Base-by-base conservation (phyloP, 2,797 vertebrate genomes). In the Sylvia borin region DNA sequence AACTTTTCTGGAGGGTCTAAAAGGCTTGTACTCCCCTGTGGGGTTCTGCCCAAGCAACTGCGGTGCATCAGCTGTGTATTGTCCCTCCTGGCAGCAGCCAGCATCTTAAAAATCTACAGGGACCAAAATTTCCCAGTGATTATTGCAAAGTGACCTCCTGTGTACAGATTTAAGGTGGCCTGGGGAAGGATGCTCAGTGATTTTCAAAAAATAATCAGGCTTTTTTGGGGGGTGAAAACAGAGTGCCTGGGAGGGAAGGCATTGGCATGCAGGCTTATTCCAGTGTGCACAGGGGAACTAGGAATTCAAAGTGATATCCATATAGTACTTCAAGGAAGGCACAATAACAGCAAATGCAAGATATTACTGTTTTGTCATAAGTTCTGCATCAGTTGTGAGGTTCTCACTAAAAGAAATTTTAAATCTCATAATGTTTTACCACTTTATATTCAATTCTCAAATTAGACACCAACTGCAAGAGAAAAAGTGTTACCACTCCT, bases 61-160 rank as follows among this genome's bases (percentile, higher is more conserved):
- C 0, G 0, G 22, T 5, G 1, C 53, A n/a, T 43, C 10, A 84
- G 36, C 48, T 66, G 21, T 9, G 0, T 62, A 20, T 26, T 74
- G 18, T 77, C 21, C 65, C 48, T 80, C 27, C 51, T 84, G 36
- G 48, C 36, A 92, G 48, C 19, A 77, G 31, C 27, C 2, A 3
- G 36, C 24, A 26, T 58, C 77, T 71, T 77, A 71, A 70, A 92
- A 83, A 66, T 19, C 9, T 36, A 34, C 25, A 51, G n/a, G 21
- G 31, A 67, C 17, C 13, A 70, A 50, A 29, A 70, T 55, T 51
- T 53, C 64, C 42, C 4, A 14, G 19, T 32, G 25, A 38, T 57
- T 36, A 42, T 36, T 32, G 3, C 43, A 29, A 79, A 82, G n/a
- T 57, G 48, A 55, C 42, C 57, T 64, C 20, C 36, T 83, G 25